Evolutionary conservation across 1,140 invertebrate species (phyloP).

Genomic region (Drosophila nigrodunni): DNA sequence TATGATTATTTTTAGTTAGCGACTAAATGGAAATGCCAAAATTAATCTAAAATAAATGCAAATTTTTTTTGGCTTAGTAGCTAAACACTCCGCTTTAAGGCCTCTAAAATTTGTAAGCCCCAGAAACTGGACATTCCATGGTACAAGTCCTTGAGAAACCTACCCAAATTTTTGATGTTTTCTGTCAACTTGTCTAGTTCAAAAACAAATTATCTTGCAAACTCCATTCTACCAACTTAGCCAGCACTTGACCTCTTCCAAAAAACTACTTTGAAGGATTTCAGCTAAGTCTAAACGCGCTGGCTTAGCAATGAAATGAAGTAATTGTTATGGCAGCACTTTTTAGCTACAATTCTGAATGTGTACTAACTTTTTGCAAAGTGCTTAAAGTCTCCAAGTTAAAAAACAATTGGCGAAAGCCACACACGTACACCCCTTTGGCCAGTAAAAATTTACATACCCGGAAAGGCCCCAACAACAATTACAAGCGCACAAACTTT

Average conservation of each 20-base stretch:
- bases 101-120: no score
- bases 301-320: neutral
- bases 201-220: no score
- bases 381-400: constrained; percentile 58
- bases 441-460: constrained; percentile 74
- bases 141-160: no score
- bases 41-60: no score
- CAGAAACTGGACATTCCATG: no score
- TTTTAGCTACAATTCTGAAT: constrained; percentile 14
- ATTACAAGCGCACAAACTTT: constrained; percentile 26
- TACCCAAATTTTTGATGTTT: no score
- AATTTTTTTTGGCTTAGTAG: no score
- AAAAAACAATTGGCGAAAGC: constrained; percentile 52
- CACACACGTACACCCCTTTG: constrained; percentile 46
- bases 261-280: constrained; percentile 1
- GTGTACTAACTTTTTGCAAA: constrained; percentile 68
- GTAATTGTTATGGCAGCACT: neutral
- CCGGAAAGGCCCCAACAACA: constrained; percentile 61
- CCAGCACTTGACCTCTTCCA: neutral
- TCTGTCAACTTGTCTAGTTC: no score
- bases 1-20: no score
- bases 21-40: no score
- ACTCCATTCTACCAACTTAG: neutral
- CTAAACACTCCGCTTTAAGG: no score
- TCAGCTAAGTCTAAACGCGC: neutral